phyloP scores from a whole-genome alignment of 2,113 vertebrate genomes.

The Oreotrochilus melanogaster region DNA sequence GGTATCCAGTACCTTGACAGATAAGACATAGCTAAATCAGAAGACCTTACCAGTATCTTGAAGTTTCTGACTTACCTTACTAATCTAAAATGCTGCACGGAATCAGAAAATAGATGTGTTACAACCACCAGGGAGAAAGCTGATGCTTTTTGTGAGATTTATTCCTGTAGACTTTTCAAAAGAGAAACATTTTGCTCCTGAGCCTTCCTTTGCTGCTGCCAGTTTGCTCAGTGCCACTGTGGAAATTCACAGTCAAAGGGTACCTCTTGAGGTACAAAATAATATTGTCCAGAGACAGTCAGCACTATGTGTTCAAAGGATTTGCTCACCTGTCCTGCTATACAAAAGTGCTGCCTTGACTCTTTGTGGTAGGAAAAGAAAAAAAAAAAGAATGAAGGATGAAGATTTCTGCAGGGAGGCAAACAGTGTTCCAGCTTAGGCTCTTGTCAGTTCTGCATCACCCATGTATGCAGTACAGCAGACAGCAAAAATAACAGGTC shows the following conservation, averaged over 20 bases:
- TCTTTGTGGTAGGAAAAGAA: neutral
- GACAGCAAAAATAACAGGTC: neutral
- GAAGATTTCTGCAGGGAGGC: neutral
- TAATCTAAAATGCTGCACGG: conserved; percentile 23
- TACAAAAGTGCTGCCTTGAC: neutral
- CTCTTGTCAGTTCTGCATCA: neutral
- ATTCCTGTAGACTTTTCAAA: neutral
- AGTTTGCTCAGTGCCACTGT: neutral
- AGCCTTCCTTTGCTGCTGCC: neutral
- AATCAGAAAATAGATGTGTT: conserved; percentile 9
- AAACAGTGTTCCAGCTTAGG: neutral
- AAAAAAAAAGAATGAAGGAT: neutral
- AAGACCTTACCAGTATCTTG: neutral
- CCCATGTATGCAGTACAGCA: neutral
- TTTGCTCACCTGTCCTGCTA: neutral
- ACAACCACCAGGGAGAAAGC: neutral
- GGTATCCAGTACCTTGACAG: conserved; percentile 10
- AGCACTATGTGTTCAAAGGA: neutral
- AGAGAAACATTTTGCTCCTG: neutral
- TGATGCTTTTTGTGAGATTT: neutral
- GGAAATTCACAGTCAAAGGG: neutral
- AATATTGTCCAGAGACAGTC: neutral
- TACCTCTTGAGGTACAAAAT: neutral
- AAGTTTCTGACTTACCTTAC: conserved; percentile 52
- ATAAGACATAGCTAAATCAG: conserved; percentile 16